Evolutionary conservation across 1,140 invertebrate genomes (phyloP), one percentile per base, ranked within the genome.

Genomic region (Drosophila elegans): DNA sequence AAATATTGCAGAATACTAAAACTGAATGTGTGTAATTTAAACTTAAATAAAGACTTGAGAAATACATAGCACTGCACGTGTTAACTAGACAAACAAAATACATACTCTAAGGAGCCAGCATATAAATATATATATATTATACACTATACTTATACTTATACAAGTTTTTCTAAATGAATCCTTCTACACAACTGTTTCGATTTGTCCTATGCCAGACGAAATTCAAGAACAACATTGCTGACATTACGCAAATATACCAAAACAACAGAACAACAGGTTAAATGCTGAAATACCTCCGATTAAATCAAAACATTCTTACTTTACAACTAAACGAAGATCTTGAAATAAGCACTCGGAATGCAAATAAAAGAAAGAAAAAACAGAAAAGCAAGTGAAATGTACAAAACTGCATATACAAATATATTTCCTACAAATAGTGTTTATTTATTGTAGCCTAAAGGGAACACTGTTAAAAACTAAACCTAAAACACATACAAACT

Each of bases 231-330:
- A 59, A 60, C 71, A 62, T 74, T 74, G 69, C 69, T 74, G 71
- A 73, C 44, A 74, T 54, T 21, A 46, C 16, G n/a, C 21, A 68
- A 52, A 52, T 13, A 52, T 63, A 56, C 57, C 41, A 48, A 74
- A 61, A 48, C 39, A 60, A 63, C 48, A 74, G 55, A 77, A 62
- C 60, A 64, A 72, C 48, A 73, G 41, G 21, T 66, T 55, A 83
- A 66, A 83, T 84, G 80, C 80, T 83, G 80, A 83, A 83, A 72
- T 79, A 84, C 80, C 80, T 83, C 80, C 80, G 80, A 83, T 75
- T 83, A 71, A 74, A 29, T 63, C 69, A 38, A 54, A 75, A 74
- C 57, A 62, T 59, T 82, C 13, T 71, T 68, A 64, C 46, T 68
- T 51, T 68, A 64, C 57, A 55, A 62, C 41, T 48, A 36, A 32